A percentile compares a stretch with the other conserved stretches of the same genome.
Conservation (phyloP, 2,888 invertebrate genomes). For the Caenorhabditis sulstoni region DNA sequence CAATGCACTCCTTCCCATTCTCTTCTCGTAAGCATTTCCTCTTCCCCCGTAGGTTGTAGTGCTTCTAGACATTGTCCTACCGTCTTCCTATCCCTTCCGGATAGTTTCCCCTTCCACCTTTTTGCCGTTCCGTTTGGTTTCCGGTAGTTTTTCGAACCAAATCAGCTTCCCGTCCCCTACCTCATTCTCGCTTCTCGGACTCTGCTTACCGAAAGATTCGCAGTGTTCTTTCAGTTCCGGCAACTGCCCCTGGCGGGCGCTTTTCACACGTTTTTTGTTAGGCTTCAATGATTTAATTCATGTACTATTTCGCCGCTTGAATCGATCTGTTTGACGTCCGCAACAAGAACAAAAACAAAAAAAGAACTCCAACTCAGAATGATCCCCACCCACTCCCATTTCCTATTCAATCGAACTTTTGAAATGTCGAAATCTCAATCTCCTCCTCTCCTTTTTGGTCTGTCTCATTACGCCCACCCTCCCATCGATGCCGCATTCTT, state of each 20-base stretch:
- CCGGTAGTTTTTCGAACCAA: constrained; percentile 33
- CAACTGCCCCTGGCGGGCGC: constrained; percentile 2
- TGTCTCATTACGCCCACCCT: constrained; percentile 18
- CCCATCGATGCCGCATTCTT: constrained; percentile 9
- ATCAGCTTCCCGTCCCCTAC: constrained; percentile 24
- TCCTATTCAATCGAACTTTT: constrained; percentile 18
- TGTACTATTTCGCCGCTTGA: constrained; percentile 32
- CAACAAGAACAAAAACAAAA: constrained; percentile 2
- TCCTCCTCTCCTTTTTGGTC: constrained; percentile 8
- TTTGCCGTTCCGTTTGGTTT: constrained; percentile 12
- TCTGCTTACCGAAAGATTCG: too few species aligned
- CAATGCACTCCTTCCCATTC: constrained; percentile 2
- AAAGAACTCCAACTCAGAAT: constrained; percentile 23
- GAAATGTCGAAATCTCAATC: constrained; percentile 22
- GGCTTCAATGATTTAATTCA: constrained; percentile 29
- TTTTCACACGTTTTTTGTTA: constrained; percentile 11
- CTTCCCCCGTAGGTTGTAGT: not conserved
- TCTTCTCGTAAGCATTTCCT: constrained; percentile 1
- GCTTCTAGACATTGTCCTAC: not conserved
- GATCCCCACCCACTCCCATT: constrained; percentile 9
- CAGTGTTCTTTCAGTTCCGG: not conserved
- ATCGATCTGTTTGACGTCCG: constrained; percentile 26
- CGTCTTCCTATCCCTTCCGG: constrained; percentile 14
- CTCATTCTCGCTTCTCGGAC: not conserved
- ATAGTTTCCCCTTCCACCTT: constrained; percentile 1